A percentile compares a stretch with the other conserved stretches of the same genome.
phyloP scores from a whole-genome alignment of 2,113 vertebrate species.

The Dicaeum eximium region DNA sequence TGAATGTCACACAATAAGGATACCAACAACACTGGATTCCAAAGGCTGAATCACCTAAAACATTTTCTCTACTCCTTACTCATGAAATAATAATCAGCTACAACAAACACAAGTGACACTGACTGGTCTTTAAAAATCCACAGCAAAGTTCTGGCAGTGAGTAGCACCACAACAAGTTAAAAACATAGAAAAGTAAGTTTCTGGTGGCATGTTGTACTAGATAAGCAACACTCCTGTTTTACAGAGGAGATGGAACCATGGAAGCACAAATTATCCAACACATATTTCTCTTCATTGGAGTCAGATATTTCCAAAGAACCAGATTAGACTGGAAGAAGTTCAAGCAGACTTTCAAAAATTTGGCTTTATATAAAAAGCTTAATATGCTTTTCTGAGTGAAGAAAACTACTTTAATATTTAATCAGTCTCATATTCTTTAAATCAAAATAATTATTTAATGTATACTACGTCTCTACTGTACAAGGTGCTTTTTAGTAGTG shows the following conservation, averaged over 20 bases:
- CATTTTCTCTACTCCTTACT: neutral
- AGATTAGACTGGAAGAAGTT: neutral
- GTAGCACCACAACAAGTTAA: neutral
- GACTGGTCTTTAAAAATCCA: neutral
- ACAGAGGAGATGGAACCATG: neutral
- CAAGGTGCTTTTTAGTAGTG: neutral
- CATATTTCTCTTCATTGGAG: neutral
- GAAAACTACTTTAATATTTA: neutral
- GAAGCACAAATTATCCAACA: neutral
- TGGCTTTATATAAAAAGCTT: neutral
- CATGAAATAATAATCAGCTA: neutral
- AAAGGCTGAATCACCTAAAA: neutral
- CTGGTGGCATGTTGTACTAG: neutral
- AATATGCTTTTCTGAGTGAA: neutral
- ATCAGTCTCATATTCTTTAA: neutral
- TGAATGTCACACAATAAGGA: neutral
- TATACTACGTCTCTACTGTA: neutral
- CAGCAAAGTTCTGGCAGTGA: neutral
- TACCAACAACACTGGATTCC: neutral
- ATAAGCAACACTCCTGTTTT: neutral
- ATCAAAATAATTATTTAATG: neutral
- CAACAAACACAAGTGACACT: neutral
- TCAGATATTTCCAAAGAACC: neutral
- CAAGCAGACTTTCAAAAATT: neutral
- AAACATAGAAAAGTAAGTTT: neutral